Base-by-base conservation (phyloP, 2,797 vertebrate genomes). In the Eutrigla gurnardus region DNA sequence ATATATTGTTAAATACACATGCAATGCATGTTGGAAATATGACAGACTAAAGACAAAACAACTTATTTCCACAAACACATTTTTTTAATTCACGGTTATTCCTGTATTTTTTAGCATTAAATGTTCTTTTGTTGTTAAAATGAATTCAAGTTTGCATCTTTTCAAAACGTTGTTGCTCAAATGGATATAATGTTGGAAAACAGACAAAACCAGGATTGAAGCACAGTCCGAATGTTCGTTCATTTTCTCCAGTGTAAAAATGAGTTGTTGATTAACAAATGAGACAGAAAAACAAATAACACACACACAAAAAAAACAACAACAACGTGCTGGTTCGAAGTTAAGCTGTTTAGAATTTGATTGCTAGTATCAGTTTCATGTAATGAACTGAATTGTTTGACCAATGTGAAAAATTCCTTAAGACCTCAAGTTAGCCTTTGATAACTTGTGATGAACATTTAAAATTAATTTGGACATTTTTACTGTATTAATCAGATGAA, bases 1-100 rank as follows among this genome's bases (percentile, higher is more conserved):
- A 90, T 73, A 81, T 77, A 86, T 61, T 55, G 85, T 92, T 91
- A 90, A 92, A 93, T 91, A 90, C 80, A 86, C 75, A 86, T 81
- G 47, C 90, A 82, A 85, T 86, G 86, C 81, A 86, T 59, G 79
- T 90, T 83, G 86, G 82, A 92, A 92, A 91, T 81, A 73, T 80
- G 78, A 84, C 11, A 61, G 82, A 89, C 79, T 84, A 81, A 81
- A 86, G 78, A 86, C 69, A 69, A 55, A 85, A 70, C 82, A 76
- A 85, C 11, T 68, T 53, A 73, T 77, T 77, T 79, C 77, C 61
- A 82, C 57, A 57, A 45, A 61, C 58, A 49, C 25, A 25, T 25
- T 25, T 25, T 2, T 25, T 25, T 25, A 47, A 71, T n/a, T 77
- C 33, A 84, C 25, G 12, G 66, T 86, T 83, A 75, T 92, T 80